A percentile compares a stretch with the other conserved stretches of the same genome.
Evolutionary conservation across 2,888 invertebrate genomes (phyloP).

Genomic region (Mesorhabditis sp.): DNA sequence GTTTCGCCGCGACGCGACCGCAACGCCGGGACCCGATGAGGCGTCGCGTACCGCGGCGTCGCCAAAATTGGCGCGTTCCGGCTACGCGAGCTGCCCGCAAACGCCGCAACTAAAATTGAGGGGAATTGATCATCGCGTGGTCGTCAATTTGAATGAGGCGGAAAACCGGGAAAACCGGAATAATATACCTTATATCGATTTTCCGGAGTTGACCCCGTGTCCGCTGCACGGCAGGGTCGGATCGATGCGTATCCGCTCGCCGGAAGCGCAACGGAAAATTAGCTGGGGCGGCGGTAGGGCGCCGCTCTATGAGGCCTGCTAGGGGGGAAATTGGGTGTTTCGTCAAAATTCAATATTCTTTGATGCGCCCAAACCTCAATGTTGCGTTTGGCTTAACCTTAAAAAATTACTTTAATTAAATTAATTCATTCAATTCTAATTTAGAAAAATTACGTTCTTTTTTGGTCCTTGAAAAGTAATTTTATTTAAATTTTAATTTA

Average conservation of each 20-base stretch:
- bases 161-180: neutral
- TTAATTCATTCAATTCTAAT: no score
- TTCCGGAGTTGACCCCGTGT: neutral
- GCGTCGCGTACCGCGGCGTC: no score
- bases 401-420: no score
- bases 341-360: neutral
- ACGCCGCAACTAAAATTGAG: constrained; percentile 6
- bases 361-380: no score
- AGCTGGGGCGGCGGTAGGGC: neutral
- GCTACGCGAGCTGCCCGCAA: neutral
- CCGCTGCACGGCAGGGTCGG: neutral
- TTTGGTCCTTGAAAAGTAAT: no score
- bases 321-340: neutral
- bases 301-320: neutral
- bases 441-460: no score
- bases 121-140: neutral
- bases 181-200: neutral
- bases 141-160: constrained; percentile 3
- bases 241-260: neutral
- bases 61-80: neutral
- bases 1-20: neutral
- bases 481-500: no score
- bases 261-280: neutral
- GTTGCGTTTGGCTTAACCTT: no score
- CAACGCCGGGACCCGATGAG: neutral